Evolutionary conservation across 1,140 invertebrate genomes (phyloP).

Genomic region (Marisa cornuarietis): DNA sequence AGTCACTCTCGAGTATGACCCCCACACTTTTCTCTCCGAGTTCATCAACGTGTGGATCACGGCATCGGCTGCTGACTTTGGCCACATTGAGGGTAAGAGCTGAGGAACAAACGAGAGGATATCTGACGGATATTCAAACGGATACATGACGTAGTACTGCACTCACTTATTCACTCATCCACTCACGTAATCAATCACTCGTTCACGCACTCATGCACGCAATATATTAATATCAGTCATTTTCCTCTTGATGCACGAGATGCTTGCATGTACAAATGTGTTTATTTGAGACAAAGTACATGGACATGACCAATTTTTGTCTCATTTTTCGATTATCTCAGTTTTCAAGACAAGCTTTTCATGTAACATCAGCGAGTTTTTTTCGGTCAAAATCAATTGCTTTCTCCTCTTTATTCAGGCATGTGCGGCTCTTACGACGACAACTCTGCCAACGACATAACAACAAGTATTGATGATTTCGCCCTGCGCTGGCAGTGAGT

Average conservation of each 20-base stretch:
- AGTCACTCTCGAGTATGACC: constrained; percentile 37
- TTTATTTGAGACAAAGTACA: too few relatives aligned
- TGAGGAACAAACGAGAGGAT: neutral
- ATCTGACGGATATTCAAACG: too few relatives aligned
- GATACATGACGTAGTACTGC: too few relatives aligned
- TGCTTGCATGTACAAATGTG: too few relatives aligned
- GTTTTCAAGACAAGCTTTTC: too few relatives aligned
- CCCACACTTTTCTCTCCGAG: neutral
- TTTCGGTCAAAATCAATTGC: neutral
- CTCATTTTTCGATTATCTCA: too few relatives aligned
- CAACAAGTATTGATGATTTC: neutral
- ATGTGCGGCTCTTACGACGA: constrained; percentile 52
- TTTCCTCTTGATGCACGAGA: too few relatives aligned
- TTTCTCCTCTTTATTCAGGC: constrained; percentile 24
- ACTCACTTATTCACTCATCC: too few relatives aligned
- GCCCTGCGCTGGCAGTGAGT: neutral
- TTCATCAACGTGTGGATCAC: constrained; percentile 50
- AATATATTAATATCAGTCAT: too few relatives aligned
- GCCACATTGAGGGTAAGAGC: constrained; percentile 39
- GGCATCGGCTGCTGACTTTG: constrained; percentile 35
- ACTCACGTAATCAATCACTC: too few relatives aligned
- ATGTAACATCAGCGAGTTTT: neutral
- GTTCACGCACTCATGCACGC: too few relatives aligned
- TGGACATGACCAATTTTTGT: too few relatives aligned
- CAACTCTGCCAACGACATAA: constrained; percentile 42